These are phyloP conservation scores for Fukomys damarensis DNA, from an alignment of 2,113 vertebrate genomes.

Conservation along the genomic window DNA sequence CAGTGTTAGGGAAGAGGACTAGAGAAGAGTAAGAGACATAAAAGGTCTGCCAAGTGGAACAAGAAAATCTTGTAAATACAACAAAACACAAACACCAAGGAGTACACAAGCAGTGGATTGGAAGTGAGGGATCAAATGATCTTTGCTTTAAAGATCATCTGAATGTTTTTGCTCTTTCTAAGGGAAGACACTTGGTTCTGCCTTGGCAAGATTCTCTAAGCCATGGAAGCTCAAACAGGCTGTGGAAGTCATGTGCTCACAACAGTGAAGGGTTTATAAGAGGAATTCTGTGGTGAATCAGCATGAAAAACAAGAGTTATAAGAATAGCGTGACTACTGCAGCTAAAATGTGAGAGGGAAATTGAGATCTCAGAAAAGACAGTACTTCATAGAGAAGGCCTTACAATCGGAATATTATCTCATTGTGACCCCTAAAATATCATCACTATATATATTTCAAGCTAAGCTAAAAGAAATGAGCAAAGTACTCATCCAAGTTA, in stretches of 20 bases:
- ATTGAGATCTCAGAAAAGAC: background rate
- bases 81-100: background rate
- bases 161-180: background rate
- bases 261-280: background rate
- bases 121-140: background rate
- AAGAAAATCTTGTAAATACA: background rate
- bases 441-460: too few relatives aligned
- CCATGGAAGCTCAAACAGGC: background rate
- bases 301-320: too few relatives aligned
- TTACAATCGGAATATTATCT: rapidly evolving
- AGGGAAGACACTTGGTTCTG: too few relatives aligned
- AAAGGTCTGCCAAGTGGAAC: background rate
- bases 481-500: background rate
- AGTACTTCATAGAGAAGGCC: too few relatives aligned
- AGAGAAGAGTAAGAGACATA: background rate
- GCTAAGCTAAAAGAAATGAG: background rate
- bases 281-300: background rate
- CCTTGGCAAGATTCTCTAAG: background rate
- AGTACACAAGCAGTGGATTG: background rate
- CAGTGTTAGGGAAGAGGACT: background rate
- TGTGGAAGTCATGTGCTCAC: rapidly evolving
- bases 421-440: background rate
- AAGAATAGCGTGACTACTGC: background rate
- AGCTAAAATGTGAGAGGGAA: background rate
- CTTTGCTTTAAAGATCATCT: background rate